Evolutionary conservation across 2,888 invertebrate species (phyloP), one percentile per base, ranked within the genome.

Genomic region (Synanthedon formicaeformis): DNA sequence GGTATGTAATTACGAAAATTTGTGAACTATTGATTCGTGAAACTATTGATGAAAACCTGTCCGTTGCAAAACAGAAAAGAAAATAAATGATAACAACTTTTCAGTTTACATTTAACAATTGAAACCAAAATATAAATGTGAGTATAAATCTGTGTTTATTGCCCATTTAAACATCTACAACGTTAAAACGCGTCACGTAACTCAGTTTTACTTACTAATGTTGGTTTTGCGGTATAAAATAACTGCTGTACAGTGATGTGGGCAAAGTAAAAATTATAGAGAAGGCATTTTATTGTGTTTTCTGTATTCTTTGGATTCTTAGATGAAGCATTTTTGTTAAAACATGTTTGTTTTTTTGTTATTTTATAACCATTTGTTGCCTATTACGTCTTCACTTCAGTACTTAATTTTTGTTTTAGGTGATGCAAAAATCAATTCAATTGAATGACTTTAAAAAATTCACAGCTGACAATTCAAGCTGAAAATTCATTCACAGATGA

Each of bases 151-250:
- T 73, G 60, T 61, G 68, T 72, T 77, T 78, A 78, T 77, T 60
- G 74, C 69, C 74, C 74, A 75, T 75, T 76, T 70, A 69, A 77
- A 75, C 73, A 76, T 73, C 71, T 70, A 71, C 69, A 71, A 64
- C 59, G 66, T 63, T 63, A 60, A 65, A 65, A 67, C 58, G 63
- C 63, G 70, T 69, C 72, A 75, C 75, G 73, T 76, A 67, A 75
- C 62, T 71, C 64, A 67, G 66, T 67, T 70, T 63, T 60, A 59
- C 51, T 45, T 50, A 51, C 55, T 53, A 54, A 56, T 52, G 52
- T 56, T 57, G 62, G 63, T 60, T 66, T 60, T 60, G 56, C 57
- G 55, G 60, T 60, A 61, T 59, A 63, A 59, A 57, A 62, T 62
- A 62, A 53, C 54, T 56, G 51, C 40, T 54, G 54, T 52, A 58